Percentiles rank a stretch among this genome's conserved stretches.
phyloP scores from a whole-genome alignment of 2,888 invertebrate species.

The Aricia artaxerxes region DNA sequence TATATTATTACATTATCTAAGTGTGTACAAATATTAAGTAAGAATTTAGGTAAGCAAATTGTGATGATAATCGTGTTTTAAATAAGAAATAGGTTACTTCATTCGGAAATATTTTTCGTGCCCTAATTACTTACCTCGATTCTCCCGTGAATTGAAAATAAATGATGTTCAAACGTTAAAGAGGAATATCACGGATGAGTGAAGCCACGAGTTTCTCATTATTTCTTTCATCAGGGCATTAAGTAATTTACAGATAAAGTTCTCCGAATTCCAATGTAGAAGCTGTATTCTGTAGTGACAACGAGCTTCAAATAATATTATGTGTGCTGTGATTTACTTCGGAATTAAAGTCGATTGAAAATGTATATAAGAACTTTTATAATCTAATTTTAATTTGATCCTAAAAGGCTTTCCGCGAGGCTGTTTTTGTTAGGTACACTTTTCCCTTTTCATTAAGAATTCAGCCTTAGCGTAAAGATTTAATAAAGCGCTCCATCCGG shows the following conservation, averaged over 20 bases:
- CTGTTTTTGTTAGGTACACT: too few relatives aligned
- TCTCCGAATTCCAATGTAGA: not conserved
- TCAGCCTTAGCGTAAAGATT: not conserved
- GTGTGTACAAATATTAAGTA: conserved; percentile 13
- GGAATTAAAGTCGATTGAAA: not conserved
- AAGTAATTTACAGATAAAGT: not conserved
- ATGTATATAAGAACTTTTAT: not conserved
- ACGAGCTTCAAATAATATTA: not conserved
- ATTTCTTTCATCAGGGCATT: not conserved
- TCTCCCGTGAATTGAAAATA: not conserved
- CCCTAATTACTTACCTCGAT: not conserved
- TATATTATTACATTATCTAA: conserved; percentile 25
- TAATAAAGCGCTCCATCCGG: not conserved
- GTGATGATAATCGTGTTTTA: not conserved
- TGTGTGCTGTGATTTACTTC: not conserved
- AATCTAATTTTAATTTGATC: not conserved
- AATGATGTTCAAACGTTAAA: not conserved
- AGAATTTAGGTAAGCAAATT: conserved; percentile 5
- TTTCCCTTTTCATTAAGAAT: not conserved
- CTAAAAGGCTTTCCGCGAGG: not conserved
- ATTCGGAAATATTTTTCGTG: not conserved
- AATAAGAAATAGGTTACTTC: conserved; percentile 20
- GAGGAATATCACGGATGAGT: not conserved
- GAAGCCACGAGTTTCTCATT: not conserved
- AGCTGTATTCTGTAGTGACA: not conserved